Conservation (phyloP, 2,888 invertebrate genomes). For the Diaprepes abbreviatus region DNA sequence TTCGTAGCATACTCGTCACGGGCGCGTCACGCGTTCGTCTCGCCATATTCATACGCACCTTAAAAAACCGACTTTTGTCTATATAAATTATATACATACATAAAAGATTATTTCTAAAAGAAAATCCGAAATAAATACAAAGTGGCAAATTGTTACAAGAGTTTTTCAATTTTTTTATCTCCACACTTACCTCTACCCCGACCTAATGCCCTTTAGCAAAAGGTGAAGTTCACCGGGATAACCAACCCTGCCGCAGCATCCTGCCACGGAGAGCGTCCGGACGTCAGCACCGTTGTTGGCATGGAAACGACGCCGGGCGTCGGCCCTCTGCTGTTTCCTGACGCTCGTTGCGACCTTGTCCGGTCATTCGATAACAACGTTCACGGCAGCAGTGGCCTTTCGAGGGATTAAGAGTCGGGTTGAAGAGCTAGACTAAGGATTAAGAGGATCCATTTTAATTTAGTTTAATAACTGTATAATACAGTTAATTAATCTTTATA, state of each 20-base stretch:
- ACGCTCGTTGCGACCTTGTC: slow-evolving; percentile 64
- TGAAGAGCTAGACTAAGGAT: background rate
- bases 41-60: too few relatives aligned
- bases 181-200: slow-evolving; percentile 17
- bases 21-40: too few relatives aligned
- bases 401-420: background rate
- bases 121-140: background rate
- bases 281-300: slow-evolving; percentile 61
- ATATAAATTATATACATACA: too few relatives aligned
- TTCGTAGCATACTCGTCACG: too few relatives aligned
- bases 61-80: too few relatives aligned
- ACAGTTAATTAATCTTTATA: too few relatives aligned
- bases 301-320: slow-evolving; percentile 65
- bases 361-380: slow-evolving; percentile 53
- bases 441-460: too few relatives aligned
- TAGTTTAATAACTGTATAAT: too few relatives aligned
- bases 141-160: background rate
- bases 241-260: slow-evolving; percentile 30
- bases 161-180: background rate
- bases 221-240: slow-evolving; percentile 43
- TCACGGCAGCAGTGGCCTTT: background rate
- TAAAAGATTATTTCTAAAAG: too few relatives aligned
- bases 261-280: slow-evolving; percentile 38
- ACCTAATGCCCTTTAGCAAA: slow-evolving; percentile 45
- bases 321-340: slow-evolving; percentile 61